Evolutionary conservation across 2,888 invertebrate genomes (phyloP).

Genomic region (Cryptophagus acutangulus): DNA sequence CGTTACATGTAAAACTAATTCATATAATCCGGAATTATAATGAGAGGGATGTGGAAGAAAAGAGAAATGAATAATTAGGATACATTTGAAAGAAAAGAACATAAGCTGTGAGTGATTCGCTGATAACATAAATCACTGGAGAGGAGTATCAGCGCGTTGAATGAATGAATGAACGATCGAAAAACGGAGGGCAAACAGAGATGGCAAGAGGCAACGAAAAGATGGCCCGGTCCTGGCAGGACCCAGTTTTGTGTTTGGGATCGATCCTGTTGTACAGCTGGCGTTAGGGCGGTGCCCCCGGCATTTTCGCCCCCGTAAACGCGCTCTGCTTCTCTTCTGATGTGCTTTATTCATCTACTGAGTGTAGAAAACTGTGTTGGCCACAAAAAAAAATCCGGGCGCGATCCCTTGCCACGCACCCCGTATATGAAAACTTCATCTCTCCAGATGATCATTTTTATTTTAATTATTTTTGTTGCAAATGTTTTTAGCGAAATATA

Average conservation of each 20-base stretch:
- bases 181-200: too few species aligned
- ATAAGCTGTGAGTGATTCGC: conserved; percentile 21
- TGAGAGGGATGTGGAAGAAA: conserved; percentile 6
- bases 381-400: too few species aligned
- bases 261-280: conserved; percentile 46
- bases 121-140: conserved; percentile 24
- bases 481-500: too few species aligned
- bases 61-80: conserved; percentile 21
- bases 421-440: too few species aligned
- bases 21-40: conserved; percentile 10
- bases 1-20: conserved; percentile 13
- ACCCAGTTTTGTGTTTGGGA: conserved; percentile 42
- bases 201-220: conserved; percentile 30
- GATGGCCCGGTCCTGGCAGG: conserved; percentile 33
- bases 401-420: too few species aligned
- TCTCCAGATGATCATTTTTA: too few species aligned
- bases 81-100: conserved; percentile 15
- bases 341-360: too few species aligned
- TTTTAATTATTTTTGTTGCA: too few species aligned
- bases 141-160: conserved; percentile 9
- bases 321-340: conserved; percentile 15
- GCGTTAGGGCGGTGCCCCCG: conserved; percentile 45
- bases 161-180: conserved; percentile 19
- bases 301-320: conserved; percentile 27
- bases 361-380: too few species aligned